Evolutionary conservation across 2,113 vertebrate genomes (phyloP).

Genomic region (Periophthalmodon schlosseri): DNA sequence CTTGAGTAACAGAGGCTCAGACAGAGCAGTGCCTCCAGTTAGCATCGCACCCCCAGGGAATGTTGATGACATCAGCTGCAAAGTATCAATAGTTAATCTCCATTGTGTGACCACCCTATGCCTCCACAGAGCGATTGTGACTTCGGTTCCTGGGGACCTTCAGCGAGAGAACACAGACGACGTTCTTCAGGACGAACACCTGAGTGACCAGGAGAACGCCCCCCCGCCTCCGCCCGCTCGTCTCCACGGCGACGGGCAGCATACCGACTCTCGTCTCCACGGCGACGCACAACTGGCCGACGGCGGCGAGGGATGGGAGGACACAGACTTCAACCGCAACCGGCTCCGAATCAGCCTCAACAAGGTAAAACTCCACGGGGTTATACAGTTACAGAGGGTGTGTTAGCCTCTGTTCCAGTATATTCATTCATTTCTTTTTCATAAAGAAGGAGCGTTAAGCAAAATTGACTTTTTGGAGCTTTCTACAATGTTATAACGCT

Average conservation of each 20-base stretch:
- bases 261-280: constrained; percentile 67
- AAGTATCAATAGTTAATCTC: too few species aligned
- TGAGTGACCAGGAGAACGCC: constrained; percentile 98
- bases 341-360: constrained; percentile 97
- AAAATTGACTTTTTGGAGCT: too few species aligned
- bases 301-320: constrained; percentile 89
- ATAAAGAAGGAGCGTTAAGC: too few species aligned
- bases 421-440: too few species aligned
- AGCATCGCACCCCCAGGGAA: too few species aligned
- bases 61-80: too few species aligned
- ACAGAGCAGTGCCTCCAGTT: too few species aligned
- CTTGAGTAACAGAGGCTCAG: too few species aligned
- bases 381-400: background rate
- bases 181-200: constrained; percentile 93
- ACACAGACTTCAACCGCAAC: constrained; percentile 98
- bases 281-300: constrained; percentile 78
- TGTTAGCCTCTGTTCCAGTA: too few species aligned
- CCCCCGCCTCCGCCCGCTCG: constrained; percentile 84
- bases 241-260: constrained; percentile 64
- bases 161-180: constrained; percentile 97
- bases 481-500: too few species aligned
- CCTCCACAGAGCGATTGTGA: constrained; percentile 85
- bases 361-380: constrained; percentile 79
- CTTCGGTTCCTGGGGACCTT: constrained; percentile 87
- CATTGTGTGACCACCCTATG: background rate